A percentile compares a stretch with the other conserved stretches of the same genome.
Evolutionary conservation across 2,797 vertebrate genomes (phyloP).

Genomic region (Tamandua tetradactyla): DNA sequence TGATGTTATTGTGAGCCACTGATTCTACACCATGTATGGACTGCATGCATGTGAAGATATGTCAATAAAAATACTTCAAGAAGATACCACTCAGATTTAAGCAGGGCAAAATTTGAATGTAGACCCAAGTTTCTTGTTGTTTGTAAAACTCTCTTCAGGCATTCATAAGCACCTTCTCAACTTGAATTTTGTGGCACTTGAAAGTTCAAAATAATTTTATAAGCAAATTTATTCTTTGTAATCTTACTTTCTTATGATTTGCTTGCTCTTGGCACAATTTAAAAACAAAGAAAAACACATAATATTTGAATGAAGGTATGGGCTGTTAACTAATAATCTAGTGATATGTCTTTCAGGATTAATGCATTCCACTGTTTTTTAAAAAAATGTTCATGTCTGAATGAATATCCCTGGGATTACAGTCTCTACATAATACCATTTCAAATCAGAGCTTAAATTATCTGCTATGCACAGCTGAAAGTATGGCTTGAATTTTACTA

Average conservation of each 20-base stretch:
- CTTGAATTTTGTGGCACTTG: background rate
- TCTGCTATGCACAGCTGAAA: background rate
- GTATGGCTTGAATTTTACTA: background rate
- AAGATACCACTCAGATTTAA: background rate
- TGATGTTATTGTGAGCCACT: too few relatives aligned
- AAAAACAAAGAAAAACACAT: background rate
- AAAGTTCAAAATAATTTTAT: slow-evolving; percentile 14
- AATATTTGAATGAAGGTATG: background rate
- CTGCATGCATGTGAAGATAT: too few relatives aligned
- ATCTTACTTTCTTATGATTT: background rate
- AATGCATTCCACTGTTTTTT: background rate
- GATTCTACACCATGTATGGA: too few relatives aligned
- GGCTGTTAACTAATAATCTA: background rate
- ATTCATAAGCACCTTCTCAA: background rate
- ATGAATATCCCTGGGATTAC: background rate
- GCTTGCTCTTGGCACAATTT: background rate
- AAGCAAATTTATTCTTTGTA: background rate
- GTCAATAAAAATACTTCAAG: too few relatives aligned
- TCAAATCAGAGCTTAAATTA: background rate
- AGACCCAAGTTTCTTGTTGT: background rate
- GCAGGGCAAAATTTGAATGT: background rate
- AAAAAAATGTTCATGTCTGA: background rate
- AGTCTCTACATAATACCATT: background rate
- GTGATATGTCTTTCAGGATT: background rate
- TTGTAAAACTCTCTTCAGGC: background rate